Percentiles rank a stretch among this genome's conserved stretches.
Conservation (phyloP, 92 coral and sea anemone species). For the Diadumene lineata region DNA sequence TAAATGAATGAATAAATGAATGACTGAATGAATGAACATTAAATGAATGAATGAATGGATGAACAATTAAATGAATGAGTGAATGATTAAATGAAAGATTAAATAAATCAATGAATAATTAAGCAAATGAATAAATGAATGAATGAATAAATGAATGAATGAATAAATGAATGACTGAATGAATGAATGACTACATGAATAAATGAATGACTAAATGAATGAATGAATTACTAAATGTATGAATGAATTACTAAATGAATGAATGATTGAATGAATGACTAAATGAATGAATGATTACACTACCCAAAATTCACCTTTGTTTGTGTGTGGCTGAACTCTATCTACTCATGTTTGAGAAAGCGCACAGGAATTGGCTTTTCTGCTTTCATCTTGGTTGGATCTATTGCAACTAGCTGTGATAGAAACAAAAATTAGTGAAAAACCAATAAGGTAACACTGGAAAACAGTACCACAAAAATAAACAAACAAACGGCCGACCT, state of each 20-base stretch:
- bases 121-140: no score
- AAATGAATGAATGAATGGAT: no score
- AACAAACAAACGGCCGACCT: no score
- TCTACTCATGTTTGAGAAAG: constrained; percentile 31
- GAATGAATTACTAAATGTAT: not conserved
- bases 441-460: not conserved
- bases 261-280: not conserved
- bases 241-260: not conserved
- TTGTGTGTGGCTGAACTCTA: not conserved
- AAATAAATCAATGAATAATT: no score
- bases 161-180: no score
- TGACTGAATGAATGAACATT: no score
- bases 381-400: constrained; percentile 45
- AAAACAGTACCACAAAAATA: not conserved
- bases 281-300: not conserved
- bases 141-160: no score
- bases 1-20: no score
- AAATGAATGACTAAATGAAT: not conserved
- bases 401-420: constrained; percentile 29
- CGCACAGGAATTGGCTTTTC: constrained; percentile 53
- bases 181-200: no score
- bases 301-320: no score
- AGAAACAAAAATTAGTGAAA: not conserved
- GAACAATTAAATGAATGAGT: no score
- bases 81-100: no score